Conservation (phyloP, 2,113 vertebrate genomes). For the Gymnobelideus leadbeateri region DNA sequence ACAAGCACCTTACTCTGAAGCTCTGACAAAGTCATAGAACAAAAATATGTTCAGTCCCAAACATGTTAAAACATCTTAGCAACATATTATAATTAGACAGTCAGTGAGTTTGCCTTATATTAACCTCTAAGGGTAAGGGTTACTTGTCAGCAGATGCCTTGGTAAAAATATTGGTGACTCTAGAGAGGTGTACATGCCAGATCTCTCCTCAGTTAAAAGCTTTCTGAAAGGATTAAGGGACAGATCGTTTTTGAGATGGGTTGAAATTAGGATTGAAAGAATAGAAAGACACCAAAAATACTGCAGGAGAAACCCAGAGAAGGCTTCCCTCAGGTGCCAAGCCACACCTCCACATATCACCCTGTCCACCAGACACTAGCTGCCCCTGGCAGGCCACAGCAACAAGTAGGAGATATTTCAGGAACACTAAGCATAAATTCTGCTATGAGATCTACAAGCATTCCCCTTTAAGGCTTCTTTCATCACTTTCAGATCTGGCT, state of each 20-base stretch:
- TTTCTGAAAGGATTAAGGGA: no score
- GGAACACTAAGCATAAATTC: not conserved
- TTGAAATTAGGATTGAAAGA: not conserved
- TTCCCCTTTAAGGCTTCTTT: not conserved
- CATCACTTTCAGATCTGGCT: not conserved
- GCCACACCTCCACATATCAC: not conserved
- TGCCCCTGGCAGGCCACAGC: not conserved
- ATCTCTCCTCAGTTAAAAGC: no score
- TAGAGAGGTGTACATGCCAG: no score
- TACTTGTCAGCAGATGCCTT: not conserved
- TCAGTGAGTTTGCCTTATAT: not conserved
- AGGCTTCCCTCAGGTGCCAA: not conserved
- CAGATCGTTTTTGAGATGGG: not conserved
- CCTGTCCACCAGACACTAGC: no score
- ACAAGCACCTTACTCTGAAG: no score
- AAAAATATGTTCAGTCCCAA: not conserved
- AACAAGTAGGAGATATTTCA: not conserved
- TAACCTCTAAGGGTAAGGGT: not conserved
- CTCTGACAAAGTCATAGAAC: not conserved
- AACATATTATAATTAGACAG: not conserved
- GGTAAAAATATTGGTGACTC: no score
- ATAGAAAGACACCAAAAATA: not conserved
- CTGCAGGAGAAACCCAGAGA: not conserved
- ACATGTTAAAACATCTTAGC: no score
- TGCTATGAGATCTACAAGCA: not conserved